Evolutionary conservation across 2,888 invertebrate genomes (phyloP).

Genomic region (Eristalis pertinax): DNA sequence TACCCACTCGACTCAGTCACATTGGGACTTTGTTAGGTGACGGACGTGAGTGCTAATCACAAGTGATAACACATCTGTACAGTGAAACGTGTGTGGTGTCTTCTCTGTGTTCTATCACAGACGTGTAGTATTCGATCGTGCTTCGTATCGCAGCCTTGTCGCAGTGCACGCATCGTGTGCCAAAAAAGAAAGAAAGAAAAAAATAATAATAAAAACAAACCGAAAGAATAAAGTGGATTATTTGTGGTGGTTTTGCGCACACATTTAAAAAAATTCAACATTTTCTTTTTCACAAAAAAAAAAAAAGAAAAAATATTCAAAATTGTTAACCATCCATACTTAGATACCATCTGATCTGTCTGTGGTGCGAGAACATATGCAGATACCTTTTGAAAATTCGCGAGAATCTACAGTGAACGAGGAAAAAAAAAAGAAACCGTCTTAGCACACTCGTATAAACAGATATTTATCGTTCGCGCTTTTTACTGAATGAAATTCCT

Average conservation of each 20-base stretch:
- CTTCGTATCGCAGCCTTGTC: slow-evolving; percentile 1
- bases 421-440: slow-evolving; percentile 4
- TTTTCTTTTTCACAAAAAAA: not conserved
- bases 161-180: slow-evolving; percentile 7
- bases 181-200: not conserved
- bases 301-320: not conserved
- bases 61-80: slow-evolving; percentile 51
- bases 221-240: slow-evolving; percentile 8
- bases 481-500: slow-evolving; percentile 41
- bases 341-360: slow-evolving; percentile 28
- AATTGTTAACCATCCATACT: not conserved
- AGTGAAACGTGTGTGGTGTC: slow-evolving; percentile 57
- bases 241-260: not conserved
- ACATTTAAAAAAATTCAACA: not conserved
- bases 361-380: slow-evolving; percentile 35
- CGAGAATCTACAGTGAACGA: not conserved
- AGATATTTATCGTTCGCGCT: slow-evolving; percentile 45
- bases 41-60: slow-evolving; percentile 75
- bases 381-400: slow-evolving; percentile 38
- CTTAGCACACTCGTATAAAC: slow-evolving; percentile 40
- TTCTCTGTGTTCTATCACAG: slow-evolving; percentile 1
- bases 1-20: slow-evolving; percentile 73
- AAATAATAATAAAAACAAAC: too few species aligned
- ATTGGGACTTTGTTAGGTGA: slow-evolving; percentile 76
- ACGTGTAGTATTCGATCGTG: not conserved